These are phyloP conservation scores for Carcinoscorpius rotundicauda DNA, from an alignment of 1,140 invertebrate species.

Conservation along the genomic window DNA sequence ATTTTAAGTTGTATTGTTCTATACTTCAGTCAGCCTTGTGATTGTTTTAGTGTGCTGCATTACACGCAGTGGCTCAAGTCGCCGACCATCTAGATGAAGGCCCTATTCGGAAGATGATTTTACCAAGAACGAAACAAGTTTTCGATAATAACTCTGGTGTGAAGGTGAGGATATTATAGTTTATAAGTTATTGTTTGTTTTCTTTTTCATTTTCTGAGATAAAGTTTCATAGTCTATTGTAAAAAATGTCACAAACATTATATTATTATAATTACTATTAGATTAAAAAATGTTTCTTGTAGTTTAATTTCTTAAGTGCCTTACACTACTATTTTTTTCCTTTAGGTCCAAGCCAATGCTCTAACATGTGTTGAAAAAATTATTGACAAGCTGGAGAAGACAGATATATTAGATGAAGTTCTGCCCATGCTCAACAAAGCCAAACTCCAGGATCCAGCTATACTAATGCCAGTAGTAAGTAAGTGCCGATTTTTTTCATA, in stretches of 20 bases:
- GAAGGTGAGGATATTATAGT: conserved; percentile 28
- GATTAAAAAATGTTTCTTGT: no score
- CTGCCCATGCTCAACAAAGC: conserved; percentile 80
- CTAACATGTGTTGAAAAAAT: conserved; percentile 48
- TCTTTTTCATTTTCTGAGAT: no score
- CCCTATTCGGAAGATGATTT: conserved; percentile 62
- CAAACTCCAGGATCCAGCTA: conserved; percentile 62
- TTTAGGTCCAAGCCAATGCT: conserved; percentile 30
- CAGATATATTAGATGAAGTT: conserved; percentile 81
- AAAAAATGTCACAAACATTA: no score
- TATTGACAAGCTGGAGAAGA: conserved; percentile 68
- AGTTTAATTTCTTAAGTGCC: no score
- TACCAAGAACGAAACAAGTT: conserved; percentile 74
- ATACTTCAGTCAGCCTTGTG: no score
- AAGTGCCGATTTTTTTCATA: conserved; percentile 19
- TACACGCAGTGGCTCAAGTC: conserved; percentile 74
- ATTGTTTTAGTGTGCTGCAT: conserved; percentile 59
- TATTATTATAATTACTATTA: no score
- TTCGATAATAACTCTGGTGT: conserved; percentile 66
- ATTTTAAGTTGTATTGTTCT: no score
- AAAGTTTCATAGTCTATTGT: no score
- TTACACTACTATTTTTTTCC: not conserved
- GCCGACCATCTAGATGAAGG: conserved; percentile 72
- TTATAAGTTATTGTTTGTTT: no score
- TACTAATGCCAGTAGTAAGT: conserved; percentile 39